Base-by-base conservation (phyloP, 2,113 vertebrate species). In the Anarrhichthys ocellatus region DNA sequence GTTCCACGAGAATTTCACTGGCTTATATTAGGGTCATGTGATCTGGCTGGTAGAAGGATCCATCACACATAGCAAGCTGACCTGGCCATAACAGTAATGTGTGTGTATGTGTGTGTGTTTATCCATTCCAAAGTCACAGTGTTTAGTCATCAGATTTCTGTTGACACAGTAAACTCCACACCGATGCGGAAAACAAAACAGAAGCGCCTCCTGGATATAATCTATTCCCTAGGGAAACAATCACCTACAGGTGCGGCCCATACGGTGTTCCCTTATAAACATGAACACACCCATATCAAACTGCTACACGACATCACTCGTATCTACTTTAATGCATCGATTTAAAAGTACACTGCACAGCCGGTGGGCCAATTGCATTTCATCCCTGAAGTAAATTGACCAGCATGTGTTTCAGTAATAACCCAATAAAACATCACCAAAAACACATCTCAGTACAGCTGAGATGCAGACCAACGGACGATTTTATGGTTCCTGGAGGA, bases 81-180 rank as follows among this genome's bases (percentile, higher is more conserved):
- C 52, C 84, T 73, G 38, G 18, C 76, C 79, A 73, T 17, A 88
- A 93, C 91, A 92, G 91, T 20, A 62, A 50, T 46, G 56, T 79
- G 71, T 81, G 80, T 75, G 69, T 59, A 59, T 58, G 58, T 22
- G 67, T 34, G 38, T 36, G 58, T 65, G 83, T 87, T 34, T 78
- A 67, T 76, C 56, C 9, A 18, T 65, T 81, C 66, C 69, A 42
- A 66, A 62, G 40, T 73, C 80, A 70, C 73, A 84, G 83, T 93
- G 89, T 84, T 82, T 72, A 89, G 89, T 92, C 93, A 91, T 92
- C 91, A 90, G 56, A 90, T 92, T 89, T 89, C 81, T 94, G 87
- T 93, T 94, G 91, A 93, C 89, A 93, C 64, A 56, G 82, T 91
- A 91, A 85, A 92, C 91, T 81, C 80, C 36, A 77, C 58, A 81